These are phyloP conservation scores for Folsomia candida DNA, from an alignment of 2,888 invertebrate genomes.

Conservation along the genomic window DNA sequence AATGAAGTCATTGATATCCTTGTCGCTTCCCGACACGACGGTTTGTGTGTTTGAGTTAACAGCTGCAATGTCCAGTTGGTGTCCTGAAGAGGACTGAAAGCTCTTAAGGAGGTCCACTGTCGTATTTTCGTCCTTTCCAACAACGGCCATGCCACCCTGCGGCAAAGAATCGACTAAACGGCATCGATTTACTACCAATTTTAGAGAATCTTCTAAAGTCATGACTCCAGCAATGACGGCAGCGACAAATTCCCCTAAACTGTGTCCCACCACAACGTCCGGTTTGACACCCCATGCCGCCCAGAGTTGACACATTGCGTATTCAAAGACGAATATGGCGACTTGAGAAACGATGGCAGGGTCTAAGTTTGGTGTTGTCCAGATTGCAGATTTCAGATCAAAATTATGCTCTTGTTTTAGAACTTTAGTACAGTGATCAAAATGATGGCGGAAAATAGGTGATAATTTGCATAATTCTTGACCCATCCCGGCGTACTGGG, in stretches of 20 bases:
- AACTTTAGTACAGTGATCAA: background rate
- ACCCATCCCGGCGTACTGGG: background rate
- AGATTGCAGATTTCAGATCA: background rate
- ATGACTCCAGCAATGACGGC: background rate
- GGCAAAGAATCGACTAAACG: background rate
- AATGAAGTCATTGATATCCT: background rate
- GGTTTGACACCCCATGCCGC: background rate
- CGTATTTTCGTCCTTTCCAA: background rate
- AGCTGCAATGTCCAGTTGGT: background rate
- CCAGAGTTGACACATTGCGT: background rate
- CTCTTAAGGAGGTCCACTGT: background rate
- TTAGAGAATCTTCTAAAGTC: background rate
- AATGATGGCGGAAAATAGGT: background rate
- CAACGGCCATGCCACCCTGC: background rate
- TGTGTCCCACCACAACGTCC: background rate
- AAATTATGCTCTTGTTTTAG: background rate
- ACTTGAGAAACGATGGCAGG: background rate
- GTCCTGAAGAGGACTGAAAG: background rate
- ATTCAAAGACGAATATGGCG: background rate
- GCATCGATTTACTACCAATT: background rate
- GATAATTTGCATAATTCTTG: background rate
- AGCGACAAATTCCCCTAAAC: background rate
- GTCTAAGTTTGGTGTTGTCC: background rate
- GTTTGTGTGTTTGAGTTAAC: background rate
- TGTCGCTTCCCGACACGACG: background rate